Conservation (phyloP, 2,113 vertebrate genomes). For the Podarcis raffonei region DNA sequence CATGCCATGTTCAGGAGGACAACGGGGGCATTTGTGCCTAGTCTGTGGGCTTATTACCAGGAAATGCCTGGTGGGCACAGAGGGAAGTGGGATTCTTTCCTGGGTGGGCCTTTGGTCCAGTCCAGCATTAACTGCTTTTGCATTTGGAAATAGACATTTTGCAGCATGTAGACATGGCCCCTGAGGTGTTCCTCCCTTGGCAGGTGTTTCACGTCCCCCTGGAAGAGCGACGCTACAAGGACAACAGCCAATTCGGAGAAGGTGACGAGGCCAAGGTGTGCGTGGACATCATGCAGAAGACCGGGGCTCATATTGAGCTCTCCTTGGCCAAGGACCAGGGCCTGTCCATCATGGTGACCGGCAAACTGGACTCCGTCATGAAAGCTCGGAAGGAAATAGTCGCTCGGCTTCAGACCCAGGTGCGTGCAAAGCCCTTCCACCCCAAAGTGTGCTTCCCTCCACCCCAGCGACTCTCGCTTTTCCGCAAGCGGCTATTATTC, state of each 20-base stretch:
- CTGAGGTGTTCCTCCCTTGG: background rate
- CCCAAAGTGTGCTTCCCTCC: too few relatives aligned
- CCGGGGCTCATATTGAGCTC: conserved; percentile 82
- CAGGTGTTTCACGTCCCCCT: conserved; percentile 82
- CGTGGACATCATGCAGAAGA: conserved; percentile 83
- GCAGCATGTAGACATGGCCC: too few relatives aligned
- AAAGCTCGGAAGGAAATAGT: conserved; percentile 85
- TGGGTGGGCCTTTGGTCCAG: too few relatives aligned
- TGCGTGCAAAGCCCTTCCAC: conserved; percentile 17
- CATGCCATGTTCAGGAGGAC: too few relatives aligned
- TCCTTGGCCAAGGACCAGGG: conserved; percentile 84
- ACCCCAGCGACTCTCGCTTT: background rate
- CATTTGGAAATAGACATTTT: background rate
- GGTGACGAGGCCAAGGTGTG: conserved; percentile 83
- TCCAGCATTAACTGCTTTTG: too few relatives aligned
- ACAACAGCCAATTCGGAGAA: conserved; percentile 84
- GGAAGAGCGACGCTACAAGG: conserved; percentile 84
- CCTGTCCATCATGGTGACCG: conserved; percentile 84
- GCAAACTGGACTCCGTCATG: conserved; percentile 82
- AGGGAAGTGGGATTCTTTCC: background rate
- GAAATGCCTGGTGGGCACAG: background rate
- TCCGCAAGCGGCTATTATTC: too few relatives aligned
- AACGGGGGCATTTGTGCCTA: background rate
- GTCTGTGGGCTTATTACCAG: background rate
- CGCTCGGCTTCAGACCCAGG: conserved; percentile 82